phyloP scores from a whole-genome alignment of 1,140 invertebrate species.

The Leptoteleia sp. region DNA sequence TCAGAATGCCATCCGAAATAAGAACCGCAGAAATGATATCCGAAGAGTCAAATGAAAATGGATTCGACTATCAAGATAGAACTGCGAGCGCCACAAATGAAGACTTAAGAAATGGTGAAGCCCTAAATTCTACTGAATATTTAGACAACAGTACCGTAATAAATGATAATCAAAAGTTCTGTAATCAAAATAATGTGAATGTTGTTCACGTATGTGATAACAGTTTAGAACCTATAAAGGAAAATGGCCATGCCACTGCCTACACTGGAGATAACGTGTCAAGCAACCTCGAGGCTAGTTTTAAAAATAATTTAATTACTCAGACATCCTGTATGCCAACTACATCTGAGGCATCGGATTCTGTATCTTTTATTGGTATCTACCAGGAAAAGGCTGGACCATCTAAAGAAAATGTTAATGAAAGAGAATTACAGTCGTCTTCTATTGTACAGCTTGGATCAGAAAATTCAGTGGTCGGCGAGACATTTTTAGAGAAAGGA shows the following conservation, averaged over 20 bases:
- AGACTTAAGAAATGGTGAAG: conserved; percentile 57
- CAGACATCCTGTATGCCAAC: conserved; percentile 6
- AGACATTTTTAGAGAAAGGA: background rate
- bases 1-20: conserved; percentile 73
- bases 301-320: conserved; percentile 21
- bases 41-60: conserved; percentile 66
- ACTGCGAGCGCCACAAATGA: conserved; percentile 58
- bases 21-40: conserved; percentile 66
- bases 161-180: conserved; percentile 52
- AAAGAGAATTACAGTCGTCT: conserved; percentile 2
- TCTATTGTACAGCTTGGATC: background rate
- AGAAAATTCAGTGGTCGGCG: conserved; percentile 2
- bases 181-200: conserved; percentile 47
- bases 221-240: conserved; percentile 50
- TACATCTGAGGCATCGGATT: background rate
- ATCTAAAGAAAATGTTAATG: conserved; percentile 4
- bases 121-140: conserved; percentile 42
- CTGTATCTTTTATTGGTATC: background rate
- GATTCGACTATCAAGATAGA: conserved; percentile 65
- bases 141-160: conserved; percentile 58
- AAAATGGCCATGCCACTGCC: conserved; percentile 60
- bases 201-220: conserved; percentile 37
- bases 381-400: conserved; percentile 24
- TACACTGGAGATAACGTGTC: conserved; percentile 15
- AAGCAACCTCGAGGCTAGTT: conserved; percentile 25